phyloP scores from a whole-genome alignment of 1,140 invertebrate species.

The Bombus pyrosoma region DNA sequence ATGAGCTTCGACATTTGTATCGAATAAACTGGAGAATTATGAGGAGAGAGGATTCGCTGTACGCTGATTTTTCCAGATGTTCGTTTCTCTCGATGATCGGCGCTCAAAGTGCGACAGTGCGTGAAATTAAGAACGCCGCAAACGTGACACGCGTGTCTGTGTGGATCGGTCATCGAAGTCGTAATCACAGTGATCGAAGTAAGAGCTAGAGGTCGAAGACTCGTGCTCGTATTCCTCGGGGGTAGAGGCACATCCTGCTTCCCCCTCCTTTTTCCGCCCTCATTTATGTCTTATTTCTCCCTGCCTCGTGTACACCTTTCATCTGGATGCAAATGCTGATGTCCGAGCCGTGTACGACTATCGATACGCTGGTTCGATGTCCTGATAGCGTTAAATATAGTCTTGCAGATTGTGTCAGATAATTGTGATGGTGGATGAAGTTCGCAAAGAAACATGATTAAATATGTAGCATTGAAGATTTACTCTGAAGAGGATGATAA shows the following conservation, averaged over 20 bases:
- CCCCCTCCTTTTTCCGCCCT: not conserved
- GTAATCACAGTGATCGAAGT: slow-evolving; percentile 75
- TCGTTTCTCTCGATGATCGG: slow-evolving; percentile 21
- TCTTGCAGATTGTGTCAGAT: not conserved
- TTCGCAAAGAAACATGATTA: not conserved
- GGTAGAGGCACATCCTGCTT: slow-evolving; percentile 35
- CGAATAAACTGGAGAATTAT: not conserved
- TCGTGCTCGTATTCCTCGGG: slow-evolving; percentile 25
- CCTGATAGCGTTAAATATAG: slow-evolving; percentile 1
- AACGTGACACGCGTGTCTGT: slow-evolving; percentile 54
- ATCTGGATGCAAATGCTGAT: slow-evolving; percentile 29
- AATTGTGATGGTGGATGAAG: not conserved
- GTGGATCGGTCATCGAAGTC: slow-evolving; percentile 68
- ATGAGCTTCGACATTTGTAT: not conserved
- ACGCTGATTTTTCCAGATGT: slow-evolving; percentile 9
- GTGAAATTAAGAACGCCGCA: slow-evolving; percentile 69
- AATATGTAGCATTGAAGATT: not conserved
- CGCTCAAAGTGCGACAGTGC: slow-evolving; percentile 74
- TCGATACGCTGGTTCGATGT: not conserved
- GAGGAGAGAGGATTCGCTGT: not conserved
- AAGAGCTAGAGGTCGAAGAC: slow-evolving; percentile 35
- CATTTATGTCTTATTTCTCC: slow-evolving; percentile 46
- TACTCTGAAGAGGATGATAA: no score
- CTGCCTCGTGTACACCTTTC: not conserved
- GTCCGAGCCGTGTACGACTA: not conserved